A percentile compares a stretch with the other conserved stretches of the same genome.
phyloP scores from a whole-genome alignment of 2,888 invertebrate species.

The Lycocerus yunnanus region DNA sequence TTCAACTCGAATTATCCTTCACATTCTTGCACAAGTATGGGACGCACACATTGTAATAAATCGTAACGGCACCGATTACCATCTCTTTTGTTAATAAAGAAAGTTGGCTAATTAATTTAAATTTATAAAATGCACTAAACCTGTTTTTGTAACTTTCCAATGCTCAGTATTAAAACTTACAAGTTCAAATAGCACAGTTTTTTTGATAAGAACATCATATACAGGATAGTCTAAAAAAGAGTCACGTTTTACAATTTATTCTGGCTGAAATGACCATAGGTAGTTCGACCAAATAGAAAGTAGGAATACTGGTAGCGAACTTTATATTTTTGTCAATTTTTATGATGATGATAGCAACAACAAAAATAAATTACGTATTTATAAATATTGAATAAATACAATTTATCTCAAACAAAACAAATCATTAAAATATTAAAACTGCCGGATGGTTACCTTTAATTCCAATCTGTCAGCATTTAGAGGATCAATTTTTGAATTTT shows the following conservation, averaged over 20 bases:
- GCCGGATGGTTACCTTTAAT: no score
- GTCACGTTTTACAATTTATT: no score
- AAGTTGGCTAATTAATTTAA: neutral
- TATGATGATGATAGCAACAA: no score
- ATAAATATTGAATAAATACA: neutral
- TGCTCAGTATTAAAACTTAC: neutral
- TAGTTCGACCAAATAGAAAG: no score
- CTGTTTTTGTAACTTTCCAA: neutral
- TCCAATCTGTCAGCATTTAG: no score
- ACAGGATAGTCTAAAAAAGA: neutral
- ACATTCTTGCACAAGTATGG: neutral
- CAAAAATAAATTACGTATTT: neutral
- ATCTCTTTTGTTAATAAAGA: neutral
- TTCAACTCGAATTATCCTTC: no score
- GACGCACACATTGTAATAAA: neutral
- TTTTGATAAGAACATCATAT: neutral
- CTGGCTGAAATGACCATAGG: no score
- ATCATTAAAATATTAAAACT: no score
- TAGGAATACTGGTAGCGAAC: no score
- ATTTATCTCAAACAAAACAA: neutral
- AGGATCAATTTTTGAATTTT: no score
- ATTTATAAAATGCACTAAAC: neutral
- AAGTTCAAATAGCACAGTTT: neutral
- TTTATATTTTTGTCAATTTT: no score
- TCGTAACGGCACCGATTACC: no score